phyloP scores from a whole-genome alignment of 2,797 vertebrate species.

The Leptoclinus maculatus region DNA sequence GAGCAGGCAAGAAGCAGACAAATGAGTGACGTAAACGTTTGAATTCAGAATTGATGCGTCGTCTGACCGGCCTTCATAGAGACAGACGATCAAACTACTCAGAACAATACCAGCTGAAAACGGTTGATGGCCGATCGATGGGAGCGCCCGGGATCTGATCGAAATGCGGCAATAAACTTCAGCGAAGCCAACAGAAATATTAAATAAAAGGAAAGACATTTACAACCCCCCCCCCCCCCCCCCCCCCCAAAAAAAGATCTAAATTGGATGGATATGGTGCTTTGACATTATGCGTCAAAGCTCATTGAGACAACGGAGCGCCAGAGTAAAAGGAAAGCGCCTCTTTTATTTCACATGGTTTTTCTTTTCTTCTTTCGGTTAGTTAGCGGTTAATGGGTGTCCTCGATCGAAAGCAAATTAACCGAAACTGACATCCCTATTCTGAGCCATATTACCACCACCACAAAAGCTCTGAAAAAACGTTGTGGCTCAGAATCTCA shows the following conservation, averaged over 20 bases:
- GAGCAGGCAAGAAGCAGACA: not conserved
- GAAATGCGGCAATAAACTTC: not conserved
- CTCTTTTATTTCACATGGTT: not conserved
- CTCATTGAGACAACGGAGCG: not conserved
- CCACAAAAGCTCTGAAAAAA: conserved; percentile 4
- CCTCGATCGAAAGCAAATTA: not conserved
- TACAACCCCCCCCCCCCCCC: too few relatives aligned
- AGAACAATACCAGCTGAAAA: not conserved
- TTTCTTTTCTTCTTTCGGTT: not conserved
- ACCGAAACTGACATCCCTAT: not conserved
- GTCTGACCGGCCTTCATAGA: not conserved
- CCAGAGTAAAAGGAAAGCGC: not conserved
- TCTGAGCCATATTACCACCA: not conserved
- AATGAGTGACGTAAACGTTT: not conserved
- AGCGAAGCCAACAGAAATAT: not conserved
- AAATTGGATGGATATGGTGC: not conserved
- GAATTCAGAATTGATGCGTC: not conserved
- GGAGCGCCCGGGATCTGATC: not conserved
- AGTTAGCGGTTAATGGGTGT: not conserved
- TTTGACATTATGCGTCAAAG: not conserved
- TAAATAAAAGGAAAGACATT: not conserved
- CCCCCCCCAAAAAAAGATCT: not conserved
- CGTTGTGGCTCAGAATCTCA: not conserved
- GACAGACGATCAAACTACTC: not conserved
- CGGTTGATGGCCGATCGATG: not conserved